These are phyloP conservation scores for Danio albolineatus DNA, from an alignment of 2,797 vertebrate genomes.

Conservation along the genomic window DNA sequence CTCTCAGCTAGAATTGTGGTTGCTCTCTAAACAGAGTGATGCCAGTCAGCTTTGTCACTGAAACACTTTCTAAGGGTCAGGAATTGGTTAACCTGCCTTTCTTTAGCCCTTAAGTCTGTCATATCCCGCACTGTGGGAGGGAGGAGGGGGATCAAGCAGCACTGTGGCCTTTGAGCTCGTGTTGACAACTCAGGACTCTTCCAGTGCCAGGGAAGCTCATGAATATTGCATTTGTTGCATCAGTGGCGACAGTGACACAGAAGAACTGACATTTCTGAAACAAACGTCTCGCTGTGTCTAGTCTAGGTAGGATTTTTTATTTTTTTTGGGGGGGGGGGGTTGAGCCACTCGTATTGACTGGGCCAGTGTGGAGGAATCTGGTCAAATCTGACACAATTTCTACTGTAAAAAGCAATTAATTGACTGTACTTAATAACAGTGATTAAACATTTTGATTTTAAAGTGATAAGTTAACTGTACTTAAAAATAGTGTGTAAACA, in stretches of 20 bases:
- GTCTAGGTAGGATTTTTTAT: conserved; percentile 21
- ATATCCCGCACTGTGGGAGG: conserved; percentile 18
- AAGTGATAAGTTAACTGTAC: too few species aligned
- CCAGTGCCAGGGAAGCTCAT: conserved; percentile 53
- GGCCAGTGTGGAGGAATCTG: not conserved
- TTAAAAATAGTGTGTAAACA: too few species aligned
- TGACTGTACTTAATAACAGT: too few species aligned
- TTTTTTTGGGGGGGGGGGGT: too few species aligned
- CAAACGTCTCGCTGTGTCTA: conserved; percentile 34
- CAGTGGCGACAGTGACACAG: conserved; percentile 61
- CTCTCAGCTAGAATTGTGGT: not conserved
- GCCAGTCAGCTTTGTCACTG: not conserved
- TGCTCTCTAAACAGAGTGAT: conserved; percentile 1
- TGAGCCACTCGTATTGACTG: not conserved
- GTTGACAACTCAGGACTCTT: conserved; percentile 68
- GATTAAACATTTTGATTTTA: too few species aligned
- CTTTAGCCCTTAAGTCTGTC: conserved; percentile 54
- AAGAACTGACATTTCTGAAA: conserved; percentile 53
- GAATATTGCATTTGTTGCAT: conserved; percentile 53
- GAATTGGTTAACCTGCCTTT: conserved; percentile 61
- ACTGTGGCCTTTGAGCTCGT: conserved; percentile 65
- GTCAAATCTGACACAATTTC: not conserved
- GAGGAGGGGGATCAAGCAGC: conserved; percentile 38
- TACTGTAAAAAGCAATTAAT: too few species aligned
- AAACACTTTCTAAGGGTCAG: conserved; percentile 40